Evolutionary conservation across 2,888 invertebrate species (phyloP), one percentile per base, ranked within the genome.

Genomic region (Metalampra italica): DNA sequence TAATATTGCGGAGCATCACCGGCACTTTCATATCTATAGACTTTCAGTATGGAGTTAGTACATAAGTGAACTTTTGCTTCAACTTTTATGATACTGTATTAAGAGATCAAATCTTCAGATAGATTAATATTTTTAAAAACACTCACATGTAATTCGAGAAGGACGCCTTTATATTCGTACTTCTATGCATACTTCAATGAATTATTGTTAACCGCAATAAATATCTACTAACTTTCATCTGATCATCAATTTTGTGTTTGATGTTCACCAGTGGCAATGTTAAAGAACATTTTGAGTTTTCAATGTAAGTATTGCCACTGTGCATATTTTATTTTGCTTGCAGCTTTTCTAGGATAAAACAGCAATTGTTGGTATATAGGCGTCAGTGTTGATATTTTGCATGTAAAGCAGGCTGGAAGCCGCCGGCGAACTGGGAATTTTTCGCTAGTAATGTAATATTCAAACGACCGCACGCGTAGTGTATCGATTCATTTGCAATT

Each of bases 1-100:
- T 71, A 66, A 76, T 78, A 71, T 71, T 63, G 62, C 62, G 61
- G 57, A 65, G 65, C 54, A n/a, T n/a, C n/a, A 49, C 53, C 48
- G 45, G 41, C 64, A 59, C 63, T 60, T 66, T 66, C 62, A 65
- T 73, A 66, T 70, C 57, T n/a, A n/a, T n/a, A n/a, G 59, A 61
- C 62, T 70, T 69, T 65, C 57, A 54, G 50, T 58, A 66, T 64
- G 57, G 63, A 29, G n/a, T 42, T 8, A 29, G 29, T 8, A 40
- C 8, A 9, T 9, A 8, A 12, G 12, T 7, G 34, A 9, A 34
- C 9, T 34, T 34, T 34, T 34, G 22, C 22, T 22, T 22, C 22
- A 22, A 22, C 5, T 22, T 22, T 22, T 22, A 22, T 2, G 22
- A 3, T 22, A 22, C n/a, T n/a, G n/a, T n/a, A n/a, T n/a, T n/a